These are phyloP conservation scores for Cremastinae sp. DNA, from an alignment of 2,888 invertebrate genomes.

Conservation along the genomic window DNA sequence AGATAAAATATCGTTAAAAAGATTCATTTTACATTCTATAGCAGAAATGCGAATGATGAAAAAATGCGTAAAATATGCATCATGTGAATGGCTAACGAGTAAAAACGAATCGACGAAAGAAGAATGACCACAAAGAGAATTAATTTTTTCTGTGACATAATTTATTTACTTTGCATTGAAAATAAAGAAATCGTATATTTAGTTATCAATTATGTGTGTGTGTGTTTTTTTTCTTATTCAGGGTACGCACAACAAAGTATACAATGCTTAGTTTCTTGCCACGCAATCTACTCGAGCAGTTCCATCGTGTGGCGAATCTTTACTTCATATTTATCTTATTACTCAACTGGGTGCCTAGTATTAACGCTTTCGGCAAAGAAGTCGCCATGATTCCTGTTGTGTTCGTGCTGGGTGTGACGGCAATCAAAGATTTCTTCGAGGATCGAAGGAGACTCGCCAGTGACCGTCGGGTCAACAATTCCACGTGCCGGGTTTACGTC, in stretches of 20 bases:
- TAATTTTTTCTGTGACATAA: too few relatives aligned
- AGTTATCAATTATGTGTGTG: neutral
- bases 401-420: slow-evolving; percentile 96
- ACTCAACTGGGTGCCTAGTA: slow-evolving; percentile 96
- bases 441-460: slow-evolving; percentile 93
- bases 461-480: slow-evolving; percentile 96
- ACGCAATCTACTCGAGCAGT: slow-evolving; percentile 97
- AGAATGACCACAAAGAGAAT: too few relatives aligned
- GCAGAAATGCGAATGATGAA: too few relatives aligned
- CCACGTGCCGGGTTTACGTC: slow-evolving; percentile 94
- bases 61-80: too few relatives aligned
- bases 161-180: too few relatives aligned
- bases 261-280: slow-evolving; percentile 96
- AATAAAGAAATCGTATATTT: too few relatives aligned
- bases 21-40: too few relatives aligned
- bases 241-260: slow-evolving; percentile 97
- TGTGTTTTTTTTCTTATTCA: slow-evolving; percentile 68
- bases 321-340: slow-evolving; percentile 98
- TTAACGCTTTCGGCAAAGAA: slow-evolving; percentile 97
- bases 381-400: slow-evolving; percentile 96
- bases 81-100: too few relatives aligned
- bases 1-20: too few relatives aligned
- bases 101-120: too few relatives aligned
- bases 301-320: slow-evolving; percentile 97
- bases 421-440: slow-evolving; percentile 96